Percentiles rank a stretch among this genome's conserved stretches.
Evolutionary conservation across 2,113 vertebrate genomes (phyloP).

Genomic region (Boulengeromyrus knoepffleri): DNA sequence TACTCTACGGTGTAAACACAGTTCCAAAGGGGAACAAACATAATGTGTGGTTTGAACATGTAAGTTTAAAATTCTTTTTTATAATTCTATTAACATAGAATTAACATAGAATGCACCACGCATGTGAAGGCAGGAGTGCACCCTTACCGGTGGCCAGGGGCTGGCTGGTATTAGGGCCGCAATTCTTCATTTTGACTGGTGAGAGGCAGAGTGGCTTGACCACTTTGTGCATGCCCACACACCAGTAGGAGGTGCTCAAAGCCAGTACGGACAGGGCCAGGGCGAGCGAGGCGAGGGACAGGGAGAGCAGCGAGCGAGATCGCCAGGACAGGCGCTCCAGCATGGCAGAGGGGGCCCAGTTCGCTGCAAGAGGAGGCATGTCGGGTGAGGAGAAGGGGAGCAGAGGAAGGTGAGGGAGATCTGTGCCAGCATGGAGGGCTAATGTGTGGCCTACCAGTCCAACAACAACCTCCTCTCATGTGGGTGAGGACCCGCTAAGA

Average conservation of each 20-base stretch:
- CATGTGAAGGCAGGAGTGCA: neutral
- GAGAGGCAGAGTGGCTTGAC: conserved; percentile 74
- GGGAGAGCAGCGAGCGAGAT: conserved; percentile 65
- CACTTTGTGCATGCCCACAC: conserved; percentile 74
- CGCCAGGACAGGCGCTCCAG: conserved; percentile 58
- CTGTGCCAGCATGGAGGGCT: neutral
- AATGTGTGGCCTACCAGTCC: neutral
- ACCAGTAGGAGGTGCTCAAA: conserved; percentile 77
- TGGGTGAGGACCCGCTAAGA: neutral
- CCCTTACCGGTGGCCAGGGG: conserved; percentile 56
- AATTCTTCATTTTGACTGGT: conserved; percentile 70
- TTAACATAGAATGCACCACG: too few relatives aligned
- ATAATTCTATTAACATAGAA: neutral
- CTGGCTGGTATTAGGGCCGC: conserved; percentile 62
- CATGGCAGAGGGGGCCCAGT: conserved; percentile 40
- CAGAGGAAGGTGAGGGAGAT: neutral
- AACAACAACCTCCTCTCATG: neutral
- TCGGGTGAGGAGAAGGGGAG: neutral
- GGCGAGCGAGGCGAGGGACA: conserved; percentile 64
- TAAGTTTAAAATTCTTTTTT: neutral
- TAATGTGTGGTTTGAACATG: neutral
- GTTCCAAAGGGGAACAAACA: neutral
- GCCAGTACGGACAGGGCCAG: conserved; percentile 67
- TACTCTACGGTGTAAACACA: neutral
- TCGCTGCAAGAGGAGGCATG: conserved; percentile 17